phyloP scores from a whole-genome alignment of 30 jellyfish, hydroid and myxozoan genomes.

The Aurelia aurita complex sp. Pacific region DNA sequence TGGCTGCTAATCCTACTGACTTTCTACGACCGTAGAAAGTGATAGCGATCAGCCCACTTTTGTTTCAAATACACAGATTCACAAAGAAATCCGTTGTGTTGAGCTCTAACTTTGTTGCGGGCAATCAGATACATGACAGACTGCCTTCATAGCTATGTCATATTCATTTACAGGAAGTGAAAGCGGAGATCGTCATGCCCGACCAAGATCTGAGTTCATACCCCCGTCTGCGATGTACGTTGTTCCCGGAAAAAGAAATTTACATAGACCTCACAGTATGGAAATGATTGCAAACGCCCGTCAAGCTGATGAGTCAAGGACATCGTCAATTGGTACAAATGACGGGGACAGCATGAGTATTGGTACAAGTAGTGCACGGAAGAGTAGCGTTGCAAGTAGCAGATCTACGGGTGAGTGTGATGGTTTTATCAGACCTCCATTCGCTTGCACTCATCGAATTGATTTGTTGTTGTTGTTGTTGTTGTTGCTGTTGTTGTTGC shows the following conservation, averaged over 20 bases:
- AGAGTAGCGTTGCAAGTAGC: constrained; percentile 58
- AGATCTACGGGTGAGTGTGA: constrained; percentile 46
- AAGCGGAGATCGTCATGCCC: constrained; percentile 40
- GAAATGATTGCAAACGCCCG: constrained; percentile 23
- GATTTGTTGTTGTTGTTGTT: too few species aligned
- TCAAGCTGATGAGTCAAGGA: constrained; percentile 24
- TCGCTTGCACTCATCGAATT: too few species aligned
- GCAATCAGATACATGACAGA: too few species aligned
- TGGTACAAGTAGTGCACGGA: constrained; percentile 28
- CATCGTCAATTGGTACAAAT: constrained; percentile 15
- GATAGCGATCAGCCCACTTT: too few species aligned
- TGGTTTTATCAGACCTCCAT: too few species aligned
- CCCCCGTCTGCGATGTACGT: constrained; percentile 59
- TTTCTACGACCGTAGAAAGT: too few species aligned
- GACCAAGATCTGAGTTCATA: constrained; percentile 76
- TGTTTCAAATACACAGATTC: too few species aligned
- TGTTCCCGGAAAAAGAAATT: constrained; percentile 21
- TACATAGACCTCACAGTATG: constrained; percentile 70
- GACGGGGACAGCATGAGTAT: constrained; percentile 35
- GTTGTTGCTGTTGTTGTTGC: too few species aligned
- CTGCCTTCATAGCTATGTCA: too few species aligned
- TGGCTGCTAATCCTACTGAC: too few species aligned
- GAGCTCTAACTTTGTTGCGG: too few species aligned
- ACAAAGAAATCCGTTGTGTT: too few species aligned
- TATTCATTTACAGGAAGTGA: constrained; percentile 58